Evolutionary conservation across 2,113 vertebrate genomes (phyloP).

Genomic region (Vulpes lagopus): DNA sequence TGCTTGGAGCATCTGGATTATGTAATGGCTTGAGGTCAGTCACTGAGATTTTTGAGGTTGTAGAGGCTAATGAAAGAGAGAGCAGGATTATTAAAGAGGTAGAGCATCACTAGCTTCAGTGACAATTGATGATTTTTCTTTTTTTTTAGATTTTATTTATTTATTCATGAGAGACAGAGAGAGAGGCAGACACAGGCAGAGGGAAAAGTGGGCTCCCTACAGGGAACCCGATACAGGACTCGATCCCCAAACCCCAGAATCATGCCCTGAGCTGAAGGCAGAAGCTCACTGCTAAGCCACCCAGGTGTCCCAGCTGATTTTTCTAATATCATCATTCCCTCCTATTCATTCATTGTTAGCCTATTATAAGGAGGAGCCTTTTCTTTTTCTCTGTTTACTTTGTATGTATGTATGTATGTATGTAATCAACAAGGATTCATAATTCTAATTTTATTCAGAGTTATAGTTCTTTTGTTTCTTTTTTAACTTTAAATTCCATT

Average conservation of each 20-base stretch:
- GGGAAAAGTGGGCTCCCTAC: too few relatives aligned
- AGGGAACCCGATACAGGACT: too few relatives aligned
- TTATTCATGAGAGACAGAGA: too few relatives aligned
- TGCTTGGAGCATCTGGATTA: not conserved
- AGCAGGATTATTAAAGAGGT: not conserved
- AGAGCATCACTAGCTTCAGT: not conserved
- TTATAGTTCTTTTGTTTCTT: not conserved
- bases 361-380: too few relatives aligned
- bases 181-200: too few relatives aligned
- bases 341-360: too few relatives aligned
- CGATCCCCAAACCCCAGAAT: too few relatives aligned
- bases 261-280: too few relatives aligned
- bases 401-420: not conserved
- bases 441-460: not conserved
- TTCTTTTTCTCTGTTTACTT: not conserved
- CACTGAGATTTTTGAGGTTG: not conserved
- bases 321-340: too few relatives aligned
- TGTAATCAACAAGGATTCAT: not conserved
- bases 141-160: not conserved
- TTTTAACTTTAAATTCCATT: too few relatives aligned
- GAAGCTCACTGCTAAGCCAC: too few relatives aligned
- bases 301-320: too few relatives aligned
- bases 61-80: not conserved
- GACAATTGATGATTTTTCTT: not conserved
- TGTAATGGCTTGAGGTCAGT: not conserved